Evolutionary conservation across 2,888 invertebrate species (phyloP).

Genomic region (Macrophya annulata): DNA sequence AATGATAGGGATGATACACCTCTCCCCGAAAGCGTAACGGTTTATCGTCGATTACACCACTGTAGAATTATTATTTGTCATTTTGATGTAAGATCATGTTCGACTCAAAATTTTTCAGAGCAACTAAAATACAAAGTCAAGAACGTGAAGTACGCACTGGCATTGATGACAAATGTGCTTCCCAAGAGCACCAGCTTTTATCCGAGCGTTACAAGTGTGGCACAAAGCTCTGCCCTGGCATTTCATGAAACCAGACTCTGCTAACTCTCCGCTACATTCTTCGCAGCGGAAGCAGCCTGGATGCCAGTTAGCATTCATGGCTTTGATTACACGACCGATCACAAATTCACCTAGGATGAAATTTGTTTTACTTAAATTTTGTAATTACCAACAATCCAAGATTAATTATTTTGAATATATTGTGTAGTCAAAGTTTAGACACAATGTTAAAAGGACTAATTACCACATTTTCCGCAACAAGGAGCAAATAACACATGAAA

Average conservation of each 20-base stretch:
- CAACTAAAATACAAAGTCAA: neutral
- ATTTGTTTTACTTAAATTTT: constrained; percentile 8
- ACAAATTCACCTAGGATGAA: constrained; percentile 91
- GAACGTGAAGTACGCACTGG: constrained; percentile 87
- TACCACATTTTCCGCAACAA: constrained; percentile 90
- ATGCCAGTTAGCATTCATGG: constrained; percentile 99
- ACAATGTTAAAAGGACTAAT: constrained; percentile 56
- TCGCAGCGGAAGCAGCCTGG: constrained; percentile 98
- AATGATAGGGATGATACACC: constrained; percentile 99
- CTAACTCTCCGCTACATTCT: constrained; percentile 94
- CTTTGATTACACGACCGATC: constrained; percentile 99
- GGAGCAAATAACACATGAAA: constrained; percentile 98
- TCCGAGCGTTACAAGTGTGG: constrained; percentile 97
- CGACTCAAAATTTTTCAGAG: constrained; percentile 15
- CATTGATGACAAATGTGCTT: constrained; percentile 99
- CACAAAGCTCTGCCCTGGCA: constrained; percentile 93
- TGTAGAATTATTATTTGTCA: constrained; percentile 75
- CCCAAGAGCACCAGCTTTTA: constrained; percentile 96
- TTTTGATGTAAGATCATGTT: constrained; percentile 5
- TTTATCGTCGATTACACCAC: constrained; percentile 95
- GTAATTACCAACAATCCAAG: neutral
- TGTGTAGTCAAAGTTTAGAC: neutral
- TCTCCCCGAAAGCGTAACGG: constrained; percentile 96
- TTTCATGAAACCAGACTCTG: constrained; percentile 98
- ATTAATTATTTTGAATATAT: neutral